Percentiles rank a stretch among this genome's conserved stretches.
Evolutionary conservation across 2,113 vertebrate genomes (phyloP).

Genomic region (Phocoena phocoena): DNA sequence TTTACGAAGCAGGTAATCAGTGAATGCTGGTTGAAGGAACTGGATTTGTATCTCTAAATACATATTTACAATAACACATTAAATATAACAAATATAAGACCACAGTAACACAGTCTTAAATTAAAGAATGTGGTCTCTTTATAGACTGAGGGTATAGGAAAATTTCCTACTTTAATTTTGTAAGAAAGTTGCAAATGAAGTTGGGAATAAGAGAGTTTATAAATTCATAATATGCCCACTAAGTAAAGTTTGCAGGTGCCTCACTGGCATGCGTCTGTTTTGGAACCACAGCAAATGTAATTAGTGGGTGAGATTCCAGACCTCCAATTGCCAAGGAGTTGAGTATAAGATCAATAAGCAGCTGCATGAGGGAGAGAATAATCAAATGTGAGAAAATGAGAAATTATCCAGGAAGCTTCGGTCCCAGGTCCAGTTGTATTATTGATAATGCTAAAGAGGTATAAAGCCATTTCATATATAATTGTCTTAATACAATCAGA

Average conservation of each 20-base stretch:
- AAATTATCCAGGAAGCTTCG: neutral
- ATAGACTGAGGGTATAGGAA: neutral
- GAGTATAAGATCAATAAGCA: constrained; percentile 31
- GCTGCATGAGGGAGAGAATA: neutral
- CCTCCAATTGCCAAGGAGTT: neutral
- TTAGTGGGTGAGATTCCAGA: constrained; percentile 38
- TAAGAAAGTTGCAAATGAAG: constrained; percentile 22
- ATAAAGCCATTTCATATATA: neutral
- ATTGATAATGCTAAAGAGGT: neutral
- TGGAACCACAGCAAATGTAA: constrained; percentile 41
- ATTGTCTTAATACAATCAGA: neutral
- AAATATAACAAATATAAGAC: neutral
- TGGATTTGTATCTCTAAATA: neutral
- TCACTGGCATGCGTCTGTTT: neutral
- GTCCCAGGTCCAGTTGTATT: neutral
- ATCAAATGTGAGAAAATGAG: constrained; percentile 51
- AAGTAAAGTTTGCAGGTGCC: constrained; percentile 4
- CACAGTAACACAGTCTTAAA: neutral
- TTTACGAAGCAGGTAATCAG: neutral
- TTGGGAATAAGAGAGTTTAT: neutral
- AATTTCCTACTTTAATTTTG: neutral
- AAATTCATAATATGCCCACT: neutral
- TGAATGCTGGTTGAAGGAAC: neutral
- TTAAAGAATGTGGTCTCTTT: neutral
- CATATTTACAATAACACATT: neutral